Conservation (phyloP, 2,797 vertebrate genomes). For the Alcedo atthis region DNA sequence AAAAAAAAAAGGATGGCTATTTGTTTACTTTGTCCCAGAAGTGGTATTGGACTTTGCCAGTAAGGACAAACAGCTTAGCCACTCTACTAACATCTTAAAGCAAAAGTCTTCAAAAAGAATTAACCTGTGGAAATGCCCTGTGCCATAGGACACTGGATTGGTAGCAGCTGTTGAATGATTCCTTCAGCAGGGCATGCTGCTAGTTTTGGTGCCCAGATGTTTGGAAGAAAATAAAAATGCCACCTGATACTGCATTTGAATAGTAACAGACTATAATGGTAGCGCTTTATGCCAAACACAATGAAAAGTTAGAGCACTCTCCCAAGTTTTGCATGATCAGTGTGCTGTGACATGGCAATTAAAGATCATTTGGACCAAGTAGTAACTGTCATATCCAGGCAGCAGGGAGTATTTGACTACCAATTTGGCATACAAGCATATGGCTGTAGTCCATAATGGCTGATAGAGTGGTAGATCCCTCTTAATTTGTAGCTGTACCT, state of each 20-base stretch:
- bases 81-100: background rate
- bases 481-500: slow-evolving; percentile 24
- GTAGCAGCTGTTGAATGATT: background rate
- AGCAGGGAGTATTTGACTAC: background rate
- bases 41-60: background rate
- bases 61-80: background rate
- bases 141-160: background rate
- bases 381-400: background rate
- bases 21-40: background rate
- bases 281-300: background rate
- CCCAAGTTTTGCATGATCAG: background rate
- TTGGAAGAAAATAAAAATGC: slow-evolving; percentile 4
- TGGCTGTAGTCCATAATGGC: background rate
- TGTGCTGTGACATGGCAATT: background rate
- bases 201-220: background rate
- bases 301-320: background rate
- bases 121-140: background rate
- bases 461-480: background rate
- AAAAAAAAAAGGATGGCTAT: background rate
- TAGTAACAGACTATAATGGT: background rate
- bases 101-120: background rate
- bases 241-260: background rate
- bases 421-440: background rate
- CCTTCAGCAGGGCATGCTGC: background rate
- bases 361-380: slow-evolving; percentile 1